These are phyloP conservation scores for Paraescarpia echinospica DNA, from an alignment of 1,140 invertebrate species.

Conservation along the genomic window DNA sequence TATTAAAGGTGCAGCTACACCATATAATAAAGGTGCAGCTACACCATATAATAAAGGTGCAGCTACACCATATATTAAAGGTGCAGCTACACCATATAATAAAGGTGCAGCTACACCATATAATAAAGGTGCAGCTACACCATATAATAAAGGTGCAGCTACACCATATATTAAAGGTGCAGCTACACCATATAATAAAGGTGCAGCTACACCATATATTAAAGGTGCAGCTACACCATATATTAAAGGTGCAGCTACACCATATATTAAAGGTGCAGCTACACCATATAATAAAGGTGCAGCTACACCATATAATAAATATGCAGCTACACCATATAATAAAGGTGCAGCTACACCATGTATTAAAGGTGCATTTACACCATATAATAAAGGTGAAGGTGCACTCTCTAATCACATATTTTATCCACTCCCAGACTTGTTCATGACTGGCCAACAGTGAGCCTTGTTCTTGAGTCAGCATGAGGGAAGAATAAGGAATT, in stretches of 20 bases:
- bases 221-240: no score
- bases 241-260: background rate
- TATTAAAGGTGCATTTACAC: background rate
- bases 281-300: background rate
- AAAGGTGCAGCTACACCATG: background rate
- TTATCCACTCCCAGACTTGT: background rate
- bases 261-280: background rate
- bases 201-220: background rate
- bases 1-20: background rate
- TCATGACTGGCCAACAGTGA: background rate
- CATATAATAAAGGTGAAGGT: background rate
- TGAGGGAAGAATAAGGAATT: background rate
- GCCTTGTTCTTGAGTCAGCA: background rate
- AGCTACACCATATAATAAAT: background rate
- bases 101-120: background rate
- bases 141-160: no score
- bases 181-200: background rate
- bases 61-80: no score
- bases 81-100: background rate
- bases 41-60: background rate
- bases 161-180: no score
- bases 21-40: background rate
- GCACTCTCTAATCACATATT: background rate
- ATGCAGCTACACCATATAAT: no score
- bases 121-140: background rate